Percentiles rank a stretch among this genome's conserved stretches.
These are phyloP conservation scores for Drosophila picticornis DNA, from an alignment of 2,888 invertebrate species.

Conservation along the genomic window DNA sequence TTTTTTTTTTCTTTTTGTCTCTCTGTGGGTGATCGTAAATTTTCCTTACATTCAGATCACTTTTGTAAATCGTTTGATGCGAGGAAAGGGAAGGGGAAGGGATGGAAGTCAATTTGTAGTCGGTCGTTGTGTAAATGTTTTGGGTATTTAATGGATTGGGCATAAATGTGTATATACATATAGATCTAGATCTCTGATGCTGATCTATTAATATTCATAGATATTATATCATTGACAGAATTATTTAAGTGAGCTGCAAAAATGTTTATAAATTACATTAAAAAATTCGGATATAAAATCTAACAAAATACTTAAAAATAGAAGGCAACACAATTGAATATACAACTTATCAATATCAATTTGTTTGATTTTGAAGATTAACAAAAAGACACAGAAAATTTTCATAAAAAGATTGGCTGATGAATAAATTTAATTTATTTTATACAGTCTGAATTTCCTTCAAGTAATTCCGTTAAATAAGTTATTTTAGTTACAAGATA, in stretches of 20 bases:
- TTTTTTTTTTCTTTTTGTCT: neutral
- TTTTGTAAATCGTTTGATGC: slow-evolving; percentile 21
- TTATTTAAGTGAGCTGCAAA: neutral
- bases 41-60: slow-evolving; percentile 7
- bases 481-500: neutral
- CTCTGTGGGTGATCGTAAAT: neutral
- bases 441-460: neutral
- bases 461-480: neutral
- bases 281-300: neutral
- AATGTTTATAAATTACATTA: neutral
- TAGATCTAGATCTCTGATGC: neutral
- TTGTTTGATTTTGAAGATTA: neutral
- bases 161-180: neutral
- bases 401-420: neutral
- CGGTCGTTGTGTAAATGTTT: slow-evolving; percentile 29
- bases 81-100: neutral
- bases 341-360: neutral
- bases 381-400: neutral
- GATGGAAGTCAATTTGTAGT: slow-evolving; percentile 27
- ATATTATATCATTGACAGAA: slow-evolving; percentile 1
- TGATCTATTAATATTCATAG: neutral
- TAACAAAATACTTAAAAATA: neutral
- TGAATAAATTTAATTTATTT: neutral
- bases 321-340: neutral
- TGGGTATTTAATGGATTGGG: slow-evolving; percentile 19